Base-by-base conservation (phyloP, 2,888 invertebrate genomes). In the Mellilla xanthometata region DNA sequence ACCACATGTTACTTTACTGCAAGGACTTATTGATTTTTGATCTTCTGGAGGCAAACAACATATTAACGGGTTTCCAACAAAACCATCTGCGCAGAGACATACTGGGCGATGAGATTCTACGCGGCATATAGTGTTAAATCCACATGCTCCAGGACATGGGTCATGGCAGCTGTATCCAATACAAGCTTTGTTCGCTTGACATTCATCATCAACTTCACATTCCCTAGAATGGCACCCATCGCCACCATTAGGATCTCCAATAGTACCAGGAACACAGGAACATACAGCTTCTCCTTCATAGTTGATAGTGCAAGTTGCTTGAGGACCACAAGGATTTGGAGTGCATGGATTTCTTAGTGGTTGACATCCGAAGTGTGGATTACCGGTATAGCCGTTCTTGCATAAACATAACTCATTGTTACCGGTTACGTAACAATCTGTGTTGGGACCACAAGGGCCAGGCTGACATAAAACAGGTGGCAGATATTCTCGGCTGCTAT, bases 351-450 rank as follows among this genome's bases (percentile, higher is more conserved):
- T 90, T 58, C 94, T 93, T 73, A 93, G 92, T 34, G 92, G 89
- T 60, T 91, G 90, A 68, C 96, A 96, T n/a, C 93, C 94, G 15
- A 92, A 90, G 62, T 95, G 95, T 2, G 96, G 94, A 85, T 97
- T 95, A 10, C 96, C 97, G 29, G 91, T 90, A 74, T 91, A 95
- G 13, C 95, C 95, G 32, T 91, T 74, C 70, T 92, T 93, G 64
- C 97, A 97, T 76, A 93, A 96, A 75, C 97, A 97, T 76, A 95
- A 93, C 77, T 97, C 96, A 64, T 93, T 93, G 65, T 95, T 95
- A 44, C 94, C 93, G 32, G 94, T 91, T 3, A 96, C 94, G 67
- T 96, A 96, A 71, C 96, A 97, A 69, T 96, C 95, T 6, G 96
- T 93, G 74, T 96, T 95, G 10, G 86, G 79, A 13, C 96, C 96